phyloP scores from a whole-genome alignment of 1,140 invertebrate genomes.

The Calephelis nemesis region DNA sequence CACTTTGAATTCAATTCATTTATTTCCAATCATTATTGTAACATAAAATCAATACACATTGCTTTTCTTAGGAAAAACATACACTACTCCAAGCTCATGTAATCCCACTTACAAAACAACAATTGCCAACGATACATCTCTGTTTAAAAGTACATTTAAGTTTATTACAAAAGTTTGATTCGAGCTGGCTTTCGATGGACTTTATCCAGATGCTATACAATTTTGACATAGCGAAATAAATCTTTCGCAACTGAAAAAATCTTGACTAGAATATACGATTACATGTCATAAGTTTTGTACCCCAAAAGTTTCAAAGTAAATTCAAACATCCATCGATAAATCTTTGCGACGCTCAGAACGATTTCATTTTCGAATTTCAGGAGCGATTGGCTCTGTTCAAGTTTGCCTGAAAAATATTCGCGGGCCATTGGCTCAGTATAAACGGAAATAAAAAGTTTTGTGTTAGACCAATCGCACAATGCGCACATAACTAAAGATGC shows the following conservation, averaged over 20 bases:
- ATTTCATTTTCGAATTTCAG: constrained; percentile 80
- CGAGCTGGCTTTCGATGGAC: constrained; percentile 22
- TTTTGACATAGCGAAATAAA: constrained; percentile 27
- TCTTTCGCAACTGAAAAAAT: constrained; percentile 34
- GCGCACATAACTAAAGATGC: constrained; percentile 68
- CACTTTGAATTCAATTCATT: no score
- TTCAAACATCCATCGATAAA: constrained; percentile 78
- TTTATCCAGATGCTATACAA: constrained; percentile 26
- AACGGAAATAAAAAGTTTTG: constrained; percentile 79
- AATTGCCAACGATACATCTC: constrained; percentile 12
- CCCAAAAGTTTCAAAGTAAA: constrained; percentile 76
- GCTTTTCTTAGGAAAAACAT: no score
- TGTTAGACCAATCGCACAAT: constrained; percentile 74
- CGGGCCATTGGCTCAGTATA: constrained; percentile 77
- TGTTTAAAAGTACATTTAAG: constrained; percentile 20
- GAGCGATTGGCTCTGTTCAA: constrained; percentile 78
- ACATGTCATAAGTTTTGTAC: constrained; percentile 78
- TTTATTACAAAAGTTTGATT: constrained; percentile 26
- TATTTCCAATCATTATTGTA: no score
- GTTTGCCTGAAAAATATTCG: constrained; percentile 78
- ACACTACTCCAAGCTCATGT: no score
- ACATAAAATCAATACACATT: no score
- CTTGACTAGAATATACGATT: constrained; percentile 72
- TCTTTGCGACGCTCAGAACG: constrained; percentile 75
- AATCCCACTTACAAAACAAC: not conserved